Percentiles rank a stretch among this genome's conserved stretches.
phyloP scores from a whole-genome alignment of 2,113 vertebrate species.

The Collichthys lucidus region DNA sequence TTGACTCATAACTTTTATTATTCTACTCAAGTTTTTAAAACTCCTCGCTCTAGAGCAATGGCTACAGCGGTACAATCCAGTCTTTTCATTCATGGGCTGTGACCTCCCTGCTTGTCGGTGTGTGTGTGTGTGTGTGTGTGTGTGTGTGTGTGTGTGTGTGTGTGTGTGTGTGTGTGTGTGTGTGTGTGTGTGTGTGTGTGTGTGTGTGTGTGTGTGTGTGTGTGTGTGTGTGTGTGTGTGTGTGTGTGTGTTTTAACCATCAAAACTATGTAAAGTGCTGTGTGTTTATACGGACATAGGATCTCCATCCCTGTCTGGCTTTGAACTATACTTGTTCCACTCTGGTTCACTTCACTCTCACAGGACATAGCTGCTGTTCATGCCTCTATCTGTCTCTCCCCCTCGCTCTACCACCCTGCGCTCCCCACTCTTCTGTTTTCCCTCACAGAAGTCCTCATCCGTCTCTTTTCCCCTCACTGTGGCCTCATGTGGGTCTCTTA shows the following conservation, averaged over 20 bases:
- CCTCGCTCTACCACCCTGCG: background rate
- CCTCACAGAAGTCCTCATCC: conserved; percentile 2
- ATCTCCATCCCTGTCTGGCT: conserved; percentile 30
- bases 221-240: no score
- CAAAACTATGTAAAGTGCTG: conserved; percentile 22
- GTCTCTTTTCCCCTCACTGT: background rate
- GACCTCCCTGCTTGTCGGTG: conserved; percentile 33
- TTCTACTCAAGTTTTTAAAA: conserved; percentile 48
- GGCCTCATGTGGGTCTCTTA: conserved; percentile 31
- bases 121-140: conserved; percentile 4
- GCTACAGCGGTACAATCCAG: conserved; percentile 49
- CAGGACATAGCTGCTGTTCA: conserved; percentile 19
- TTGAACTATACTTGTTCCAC: conserved; percentile 47
- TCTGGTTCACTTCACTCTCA: conserved; percentile 40
- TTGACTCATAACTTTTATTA: conserved; percentile 60
- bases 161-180: background rate
- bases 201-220: conserved; percentile 7
- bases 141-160: no score
- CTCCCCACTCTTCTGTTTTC: background rate
- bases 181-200: no score
- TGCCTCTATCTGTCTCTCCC: background rate
- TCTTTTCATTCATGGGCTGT: conserved; percentile 38
- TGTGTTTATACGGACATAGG: background rate
- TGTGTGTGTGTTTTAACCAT: background rate
- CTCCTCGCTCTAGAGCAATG: conserved; percentile 27